A percentile compares a stretch with the other conserved stretches of the same genome.
Conservation (phyloP, 2,797 vertebrate species). For the Sebastes iracundus region DNA sequence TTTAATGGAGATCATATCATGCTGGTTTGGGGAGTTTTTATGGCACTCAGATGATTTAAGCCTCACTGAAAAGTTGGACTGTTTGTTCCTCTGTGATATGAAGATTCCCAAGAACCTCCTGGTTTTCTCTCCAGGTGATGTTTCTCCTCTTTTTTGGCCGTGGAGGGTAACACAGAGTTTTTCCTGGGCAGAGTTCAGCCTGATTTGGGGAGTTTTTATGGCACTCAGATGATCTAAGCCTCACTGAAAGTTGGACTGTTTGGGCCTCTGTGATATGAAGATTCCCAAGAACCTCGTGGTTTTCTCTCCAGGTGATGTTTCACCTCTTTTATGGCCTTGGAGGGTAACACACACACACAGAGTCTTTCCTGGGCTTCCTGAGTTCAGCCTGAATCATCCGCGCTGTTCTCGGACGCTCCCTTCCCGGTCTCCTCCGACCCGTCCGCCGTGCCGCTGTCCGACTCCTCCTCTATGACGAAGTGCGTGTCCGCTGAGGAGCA, state of each 20-base stretch:
- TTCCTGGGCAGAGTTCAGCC: background rate
- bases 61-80: background rate
- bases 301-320: background rate
- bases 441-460: slow-evolving; percentile 84
- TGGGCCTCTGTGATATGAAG: background rate
- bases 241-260: background rate
- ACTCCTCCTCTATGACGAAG: slow-evolving; percentile 91
- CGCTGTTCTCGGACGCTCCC: slow-evolving; percentile 41
- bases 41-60: background rate
- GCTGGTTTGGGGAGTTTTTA: background rate
- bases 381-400: slow-evolving; percentile 82
- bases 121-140: background rate
- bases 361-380: slow-evolving; percentile 45
- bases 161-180: slow-evolving; percentile 67
- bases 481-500: slow-evolving; percentile 93
- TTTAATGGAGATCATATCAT: background rate
- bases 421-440: slow-evolving; percentile 74
- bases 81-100: background rate
- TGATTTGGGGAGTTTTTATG: background rate
- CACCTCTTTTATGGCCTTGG: too few species aligned
- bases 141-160: background rate
- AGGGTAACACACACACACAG: too few species aligned
- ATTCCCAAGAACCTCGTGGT: background rate
- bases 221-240: background rate
- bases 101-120: background rate